Conservation (phyloP, 2,113 vertebrate genomes). For the Marcusenius ussheri region DNA sequence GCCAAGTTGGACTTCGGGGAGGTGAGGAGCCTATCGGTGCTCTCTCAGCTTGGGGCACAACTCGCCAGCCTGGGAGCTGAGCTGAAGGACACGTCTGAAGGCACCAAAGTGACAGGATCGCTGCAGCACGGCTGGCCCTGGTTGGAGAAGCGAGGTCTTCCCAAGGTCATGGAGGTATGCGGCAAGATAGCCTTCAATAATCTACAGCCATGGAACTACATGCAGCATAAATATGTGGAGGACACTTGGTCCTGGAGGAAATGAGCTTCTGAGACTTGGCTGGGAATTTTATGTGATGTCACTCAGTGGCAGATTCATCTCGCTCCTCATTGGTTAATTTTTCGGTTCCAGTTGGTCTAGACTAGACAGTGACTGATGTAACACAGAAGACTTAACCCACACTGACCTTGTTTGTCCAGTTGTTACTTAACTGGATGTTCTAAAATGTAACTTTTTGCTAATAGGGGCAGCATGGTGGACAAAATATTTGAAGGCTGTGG, state of each 20-base stretch:
- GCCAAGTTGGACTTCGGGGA: constrained; percentile 41
- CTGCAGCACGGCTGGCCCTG: constrained; percentile 59
- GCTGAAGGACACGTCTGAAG: constrained; percentile 41
- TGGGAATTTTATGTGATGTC: not conserved
- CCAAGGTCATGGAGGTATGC: constrained; percentile 53
- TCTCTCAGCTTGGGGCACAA: constrained; percentile 47
- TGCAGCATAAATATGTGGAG: not conserved
- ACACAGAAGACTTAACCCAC: not conserved
- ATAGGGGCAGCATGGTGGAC: not conserved
- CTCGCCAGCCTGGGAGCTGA: constrained; percentile 40
- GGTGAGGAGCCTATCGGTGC: constrained; percentile 43
- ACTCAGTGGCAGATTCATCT: not conserved
- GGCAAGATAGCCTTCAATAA: not conserved
- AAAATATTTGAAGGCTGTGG: not conserved
- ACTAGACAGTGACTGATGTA: not conserved
- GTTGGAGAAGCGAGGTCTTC: constrained; percentile 52
- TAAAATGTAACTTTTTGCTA: not conserved
- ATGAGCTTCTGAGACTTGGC: not conserved
- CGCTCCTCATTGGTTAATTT: not conserved
- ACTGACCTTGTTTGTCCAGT: not conserved
- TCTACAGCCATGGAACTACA: not conserved
- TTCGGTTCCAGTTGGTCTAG: not conserved
- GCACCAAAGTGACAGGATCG: constrained; percentile 49
- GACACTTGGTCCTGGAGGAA: not conserved
- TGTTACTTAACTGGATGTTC: not conserved